Percentiles rank a stretch among this genome's conserved stretches.
Conservation (phyloP, 2,797 vertebrate genomes). For the Tenualosa thibaudeaui region DNA sequence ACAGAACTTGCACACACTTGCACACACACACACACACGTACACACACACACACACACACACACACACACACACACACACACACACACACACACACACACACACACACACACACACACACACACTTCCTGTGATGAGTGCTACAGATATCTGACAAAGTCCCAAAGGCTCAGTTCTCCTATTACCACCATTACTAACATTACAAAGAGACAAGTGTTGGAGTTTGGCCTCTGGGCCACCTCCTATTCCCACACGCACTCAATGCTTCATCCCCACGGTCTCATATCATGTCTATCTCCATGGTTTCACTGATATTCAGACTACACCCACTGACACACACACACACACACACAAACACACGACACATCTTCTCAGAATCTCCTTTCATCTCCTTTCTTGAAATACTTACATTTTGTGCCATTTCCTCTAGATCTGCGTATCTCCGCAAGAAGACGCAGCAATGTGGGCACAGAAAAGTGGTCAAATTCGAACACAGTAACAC, state of each 20-base stretch:
- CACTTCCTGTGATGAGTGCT: background rate
- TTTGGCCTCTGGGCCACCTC: background rate
- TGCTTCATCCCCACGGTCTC: background rate
- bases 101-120: background rate
- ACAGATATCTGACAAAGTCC: constrained; percentile 14
- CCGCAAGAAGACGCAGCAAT: too few species aligned
- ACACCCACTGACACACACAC: background rate
- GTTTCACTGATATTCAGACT: background rate
- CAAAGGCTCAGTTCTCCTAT: constrained; percentile 15
- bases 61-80: constrained; percentile 33
- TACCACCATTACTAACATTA: background rate
- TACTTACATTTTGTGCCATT: too few species aligned
- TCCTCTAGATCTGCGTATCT: too few species aligned
- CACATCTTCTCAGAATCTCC: too few species aligned
- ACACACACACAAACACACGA: background rate
- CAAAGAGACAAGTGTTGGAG: constrained; percentile 17
- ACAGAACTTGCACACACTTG: constrained; percentile 30
- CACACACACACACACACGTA: constrained; percentile 25
- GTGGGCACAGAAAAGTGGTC: too few species aligned
- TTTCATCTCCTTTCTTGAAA: too few species aligned
- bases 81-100: constrained; percentile 11
- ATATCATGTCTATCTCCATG: background rate
- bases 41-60: background rate
- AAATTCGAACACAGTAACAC: background rate
- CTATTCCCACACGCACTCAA: constrained; percentile 11